phyloP scores from a whole-genome alignment of 2,888 invertebrate genomes.

The Monoplex corrugatus region DNA sequence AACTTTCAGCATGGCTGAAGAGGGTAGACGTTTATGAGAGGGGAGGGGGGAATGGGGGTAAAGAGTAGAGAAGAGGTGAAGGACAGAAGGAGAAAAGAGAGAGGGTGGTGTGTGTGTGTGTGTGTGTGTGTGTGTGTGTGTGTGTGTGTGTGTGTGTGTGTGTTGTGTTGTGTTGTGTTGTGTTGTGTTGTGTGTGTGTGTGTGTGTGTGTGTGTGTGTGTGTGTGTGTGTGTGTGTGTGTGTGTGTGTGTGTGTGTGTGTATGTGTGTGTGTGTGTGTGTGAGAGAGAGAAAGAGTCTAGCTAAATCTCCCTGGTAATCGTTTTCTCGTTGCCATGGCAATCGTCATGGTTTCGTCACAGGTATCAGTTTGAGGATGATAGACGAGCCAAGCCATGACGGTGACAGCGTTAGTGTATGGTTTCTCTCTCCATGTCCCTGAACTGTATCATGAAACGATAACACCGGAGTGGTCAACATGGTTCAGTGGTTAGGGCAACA shows the following conservation, averaged over 20 bases:
- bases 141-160: background rate
- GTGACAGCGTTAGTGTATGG: too few species aligned
- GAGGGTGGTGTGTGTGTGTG: background rate
- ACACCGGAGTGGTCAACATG: too few species aligned
- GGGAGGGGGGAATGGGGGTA: background rate
- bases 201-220: background rate
- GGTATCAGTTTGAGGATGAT: too few species aligned
- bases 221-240: background rate
- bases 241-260: background rate
- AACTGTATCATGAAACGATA: too few species aligned
- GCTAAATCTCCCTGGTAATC: too few species aligned
- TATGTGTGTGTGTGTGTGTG: slow-evolving; percentile 5
- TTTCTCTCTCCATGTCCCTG: too few species aligned
- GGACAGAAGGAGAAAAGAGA: background rate
- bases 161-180: too few species aligned
- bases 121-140: background rate
- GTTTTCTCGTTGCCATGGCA: too few species aligned
- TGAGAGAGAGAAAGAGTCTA: background rate
- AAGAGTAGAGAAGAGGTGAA: background rate
- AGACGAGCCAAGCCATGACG: too few species aligned
- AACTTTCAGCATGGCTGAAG: background rate
- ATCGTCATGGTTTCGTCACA: too few species aligned
- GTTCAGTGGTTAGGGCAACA: too few species aligned
- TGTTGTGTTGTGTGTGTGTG: background rate
- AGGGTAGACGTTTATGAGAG: background rate